These are phyloP conservation scores for Drosophila murphyi DNA, from an alignment of 1,140 invertebrate genomes.

Conservation along the genomic window DNA sequence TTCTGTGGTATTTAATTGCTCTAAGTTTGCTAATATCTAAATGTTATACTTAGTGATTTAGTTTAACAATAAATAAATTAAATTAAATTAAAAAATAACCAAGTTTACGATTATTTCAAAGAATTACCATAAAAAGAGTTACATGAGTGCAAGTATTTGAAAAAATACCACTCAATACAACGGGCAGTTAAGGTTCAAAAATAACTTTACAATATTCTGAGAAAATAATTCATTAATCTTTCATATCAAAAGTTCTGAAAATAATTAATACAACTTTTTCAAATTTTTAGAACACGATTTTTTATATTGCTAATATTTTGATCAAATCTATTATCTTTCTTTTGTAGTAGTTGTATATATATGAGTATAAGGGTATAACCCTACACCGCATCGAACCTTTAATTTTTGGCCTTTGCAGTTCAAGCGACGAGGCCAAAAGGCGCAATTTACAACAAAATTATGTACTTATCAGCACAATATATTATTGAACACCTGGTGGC, in stretches of 20 bases:
- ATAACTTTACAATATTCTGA: too few species aligned
- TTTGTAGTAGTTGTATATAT: too few species aligned
- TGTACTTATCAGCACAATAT: constrained; percentile 69
- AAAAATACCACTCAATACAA: constrained; percentile 27
- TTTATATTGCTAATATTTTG: too few species aligned
- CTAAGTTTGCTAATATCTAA: constrained; percentile 82
- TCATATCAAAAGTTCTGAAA: too few species aligned
- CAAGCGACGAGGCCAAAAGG: constrained; percentile 58
- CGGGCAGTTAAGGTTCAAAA: too few species aligned
- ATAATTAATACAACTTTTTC: too few species aligned
- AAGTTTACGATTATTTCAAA: neutral
- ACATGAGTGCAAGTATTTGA: constrained; percentile 15
- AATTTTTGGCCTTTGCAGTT: constrained; percentile 56
- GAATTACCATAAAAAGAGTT: neutral
- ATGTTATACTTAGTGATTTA: constrained; percentile 78
- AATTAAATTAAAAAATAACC: constrained; percentile 48
- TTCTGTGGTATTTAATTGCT: constrained; percentile 83
- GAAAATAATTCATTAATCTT: too few species aligned
- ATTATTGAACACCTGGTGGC: constrained; percentile 78
- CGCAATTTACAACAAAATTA: constrained; percentile 64
- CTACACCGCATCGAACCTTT: constrained; percentile 9
- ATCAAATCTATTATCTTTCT: too few species aligned
- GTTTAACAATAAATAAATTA: constrained; percentile 66
- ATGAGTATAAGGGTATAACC: neutral
- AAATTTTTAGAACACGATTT: too few species aligned